Conservation (phyloP, 2,888 invertebrate genomes). For the Dryobotodes eremita region DNA sequence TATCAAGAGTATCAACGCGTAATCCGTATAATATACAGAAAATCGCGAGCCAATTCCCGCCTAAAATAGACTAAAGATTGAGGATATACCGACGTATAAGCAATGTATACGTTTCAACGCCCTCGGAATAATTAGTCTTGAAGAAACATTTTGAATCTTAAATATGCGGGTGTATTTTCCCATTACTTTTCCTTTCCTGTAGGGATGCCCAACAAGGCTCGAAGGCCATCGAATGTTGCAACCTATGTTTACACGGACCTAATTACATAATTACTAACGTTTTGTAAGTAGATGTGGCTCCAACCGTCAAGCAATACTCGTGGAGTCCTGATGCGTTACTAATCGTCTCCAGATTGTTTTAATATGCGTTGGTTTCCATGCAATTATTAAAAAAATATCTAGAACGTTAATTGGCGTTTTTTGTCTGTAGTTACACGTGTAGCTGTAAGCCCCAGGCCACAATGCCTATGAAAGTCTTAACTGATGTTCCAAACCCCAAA, state of each 20-base stretch:
- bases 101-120: neutral
- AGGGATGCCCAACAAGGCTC: neutral
- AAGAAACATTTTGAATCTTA: neutral
- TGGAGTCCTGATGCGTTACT: conserved; percentile 50
- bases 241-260: conserved; percentile 27
- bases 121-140: neutral
- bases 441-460: neutral
- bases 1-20: neutral
- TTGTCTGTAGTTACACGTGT: neutral
- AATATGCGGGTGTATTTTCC: neutral
- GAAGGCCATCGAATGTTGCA: conserved; percentile 6
- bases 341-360: conserved; percentile 47
- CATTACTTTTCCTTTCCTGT: neutral
- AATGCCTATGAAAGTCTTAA: neutral
- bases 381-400: conserved; percentile 11
- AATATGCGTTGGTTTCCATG: conserved; percentile 22
- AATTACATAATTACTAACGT: conserved; percentile 37
- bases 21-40: no score
- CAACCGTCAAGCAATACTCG: conserved; percentile 27
- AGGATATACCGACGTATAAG: neutral
- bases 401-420: neutral
- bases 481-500: no score
- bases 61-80: neutral
- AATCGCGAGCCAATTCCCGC: neutral
- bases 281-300: conserved; percentile 6